phyloP scores from a whole-genome alignment of 2,797 vertebrate species.

The Cephalopachus bancanus region DNA sequence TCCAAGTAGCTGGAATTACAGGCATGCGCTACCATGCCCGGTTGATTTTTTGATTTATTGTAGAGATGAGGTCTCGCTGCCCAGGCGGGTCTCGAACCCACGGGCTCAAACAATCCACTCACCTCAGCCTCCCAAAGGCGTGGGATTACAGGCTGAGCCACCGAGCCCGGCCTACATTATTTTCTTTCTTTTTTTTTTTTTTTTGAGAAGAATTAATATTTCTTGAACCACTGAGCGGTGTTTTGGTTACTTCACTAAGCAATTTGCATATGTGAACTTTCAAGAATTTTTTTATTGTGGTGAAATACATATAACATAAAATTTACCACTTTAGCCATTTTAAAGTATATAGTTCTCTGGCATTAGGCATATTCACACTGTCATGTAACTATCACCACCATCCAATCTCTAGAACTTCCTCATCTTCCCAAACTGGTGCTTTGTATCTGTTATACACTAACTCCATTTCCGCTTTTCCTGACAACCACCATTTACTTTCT shows the following conservation, averaged over 20 bases:
- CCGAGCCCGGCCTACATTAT: neutral
- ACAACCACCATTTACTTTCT: neutral
- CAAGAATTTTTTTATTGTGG: neutral
- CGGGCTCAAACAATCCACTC: no score
- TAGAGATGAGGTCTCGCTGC: no score
- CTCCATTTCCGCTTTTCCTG: neutral
- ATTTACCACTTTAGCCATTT: neutral
- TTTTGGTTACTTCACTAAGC: neutral
- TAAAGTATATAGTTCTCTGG: neutral
- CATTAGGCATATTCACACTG: neutral
- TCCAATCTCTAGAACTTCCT: neutral
- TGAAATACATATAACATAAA: neutral
- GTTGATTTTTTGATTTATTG: no score
- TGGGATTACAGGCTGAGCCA: no score
- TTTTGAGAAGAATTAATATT: neutral
- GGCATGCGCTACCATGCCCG: no score
- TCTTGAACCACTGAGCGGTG: neutral
- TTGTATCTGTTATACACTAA: neutral
- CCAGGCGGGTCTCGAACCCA: no score
- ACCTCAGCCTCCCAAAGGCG: no score
- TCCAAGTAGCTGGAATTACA: no score
- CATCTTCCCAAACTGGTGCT: neutral
- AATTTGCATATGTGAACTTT: neutral
- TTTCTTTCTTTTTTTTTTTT: neutral
- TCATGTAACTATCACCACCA: neutral